Conservation (phyloP, 2,797 vertebrate species). For the Tolypeutes matacus region DNA sequence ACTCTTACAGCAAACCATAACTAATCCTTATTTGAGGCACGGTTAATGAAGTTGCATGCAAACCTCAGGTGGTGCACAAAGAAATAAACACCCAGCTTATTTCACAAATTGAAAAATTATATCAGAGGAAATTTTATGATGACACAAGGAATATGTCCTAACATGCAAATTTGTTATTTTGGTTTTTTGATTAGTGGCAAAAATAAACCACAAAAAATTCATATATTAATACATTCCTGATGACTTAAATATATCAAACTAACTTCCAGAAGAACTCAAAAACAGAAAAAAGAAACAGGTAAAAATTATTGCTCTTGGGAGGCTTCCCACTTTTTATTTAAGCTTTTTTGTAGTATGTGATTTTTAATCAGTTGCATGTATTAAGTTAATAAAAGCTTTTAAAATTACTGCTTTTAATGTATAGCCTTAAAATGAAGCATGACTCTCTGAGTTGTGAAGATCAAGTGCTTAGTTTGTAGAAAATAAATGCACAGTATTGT, state of each 20-base stretch:
- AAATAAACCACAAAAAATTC: conserved; percentile 24
- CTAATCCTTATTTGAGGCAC: neutral
- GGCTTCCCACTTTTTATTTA: neutral
- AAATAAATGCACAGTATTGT: conserved; percentile 35
- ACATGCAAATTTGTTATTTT: neutral
- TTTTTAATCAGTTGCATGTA: conserved; percentile 6
- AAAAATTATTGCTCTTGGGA: conserved; percentile 45
- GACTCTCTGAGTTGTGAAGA: conserved; percentile 21
- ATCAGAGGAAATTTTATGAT: neutral
- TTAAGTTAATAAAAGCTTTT: conserved; percentile 32
- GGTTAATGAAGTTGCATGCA: neutral
- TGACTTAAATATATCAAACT: conserved; percentile 53
- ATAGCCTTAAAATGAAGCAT: neutral
- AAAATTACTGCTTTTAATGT: conserved; percentile 39
- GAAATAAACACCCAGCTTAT: neutral
- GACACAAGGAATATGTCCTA: neutral
- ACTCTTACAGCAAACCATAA: neutral
- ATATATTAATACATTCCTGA: neutral
- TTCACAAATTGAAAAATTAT: neutral
- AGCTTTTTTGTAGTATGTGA: conserved; percentile 30
- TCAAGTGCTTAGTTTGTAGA: conserved; percentile 49
- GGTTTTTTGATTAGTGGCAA: neutral
- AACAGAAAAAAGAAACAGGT: neutral
- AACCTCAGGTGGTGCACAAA: neutral
- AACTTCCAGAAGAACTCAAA: conserved; percentile 25